Base-by-base conservation (phyloP, 2,888 invertebrate species). In the Polymixis flavicincta region DNA sequence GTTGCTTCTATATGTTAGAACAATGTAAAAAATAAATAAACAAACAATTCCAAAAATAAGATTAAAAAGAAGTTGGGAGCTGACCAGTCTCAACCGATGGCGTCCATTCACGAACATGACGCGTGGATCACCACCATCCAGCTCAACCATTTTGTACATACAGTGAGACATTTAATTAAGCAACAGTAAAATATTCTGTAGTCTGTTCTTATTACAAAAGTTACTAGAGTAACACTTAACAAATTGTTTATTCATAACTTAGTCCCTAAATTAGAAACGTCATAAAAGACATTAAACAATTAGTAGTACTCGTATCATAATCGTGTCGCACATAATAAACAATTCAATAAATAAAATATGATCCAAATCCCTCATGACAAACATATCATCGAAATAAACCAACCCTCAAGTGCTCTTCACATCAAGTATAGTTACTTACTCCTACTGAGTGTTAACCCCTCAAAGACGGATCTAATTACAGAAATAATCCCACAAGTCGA, bases 401-500 rank as follows among this genome's bases (percentile, higher is more conserved):
- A 42, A 32, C 52, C 48, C 57, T 72, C 71, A 63, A 69, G 64
- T 54, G 70, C 67, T 63, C 71, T 67, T 28, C 50, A 72, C 59
- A 37, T 82, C 63, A 73, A 82, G 83, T 50, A 59, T 55, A 32
- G 32, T 2, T 32, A 37, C 37, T 37, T 37, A 54, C 74, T 71
- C 59, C 70, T 60, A n/a, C 71, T 9, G 61, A 76, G 64, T 55
- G 50, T 48, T 66, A 57, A 79, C 80, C 82, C 80, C 73, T 76
- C 74, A 28, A 76, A 64, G 68, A 83, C 82, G 79, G 81, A 85
- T 82, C 84, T 88, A 86, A 85, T 85, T 82, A 86, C 76, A 82
- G 85, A 86, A 87, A 89, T 87, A 86, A 86, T 78, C 84, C 85
- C 82, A 81, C 81, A 79, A 82, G 74, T 81, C 81, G 76, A 82